These are phyloP conservation scores for Ochlodes sylvanus DNA, from an alignment of 2,888 invertebrate species.

Conservation along the genomic window DNA sequence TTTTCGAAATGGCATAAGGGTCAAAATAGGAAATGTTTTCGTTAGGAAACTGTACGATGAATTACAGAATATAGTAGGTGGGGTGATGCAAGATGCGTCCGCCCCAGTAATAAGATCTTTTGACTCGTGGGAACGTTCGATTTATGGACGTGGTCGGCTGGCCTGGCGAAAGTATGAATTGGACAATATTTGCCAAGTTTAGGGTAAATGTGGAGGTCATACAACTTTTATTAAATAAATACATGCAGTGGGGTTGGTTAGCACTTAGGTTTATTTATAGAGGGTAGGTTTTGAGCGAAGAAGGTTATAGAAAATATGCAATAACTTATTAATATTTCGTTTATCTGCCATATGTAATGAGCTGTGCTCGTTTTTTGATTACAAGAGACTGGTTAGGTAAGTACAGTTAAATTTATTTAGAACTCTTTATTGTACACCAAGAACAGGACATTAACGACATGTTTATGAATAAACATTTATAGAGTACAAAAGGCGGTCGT, in stretches of 20 bases:
- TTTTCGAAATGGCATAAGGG: constrained; percentile 44
- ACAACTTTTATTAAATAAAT: constrained; percentile 14
- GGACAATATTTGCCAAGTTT: constrained; percentile 39
- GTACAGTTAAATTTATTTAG: too few species aligned
- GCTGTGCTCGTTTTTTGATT: too few species aligned
- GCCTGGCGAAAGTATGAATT: constrained; percentile 28
- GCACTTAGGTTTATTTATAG: neutral
- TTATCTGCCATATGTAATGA: too few species aligned
- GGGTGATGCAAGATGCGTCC: constrained; percentile 60
- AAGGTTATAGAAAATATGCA: too few species aligned
- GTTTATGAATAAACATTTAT: too few species aligned
- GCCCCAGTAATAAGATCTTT: constrained; percentile 75
- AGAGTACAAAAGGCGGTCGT: too few species aligned
- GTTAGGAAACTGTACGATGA: constrained; percentile 9
- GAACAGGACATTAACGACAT: too few species aligned
- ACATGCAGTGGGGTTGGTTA: neutral
- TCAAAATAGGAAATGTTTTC: constrained; percentile 42
- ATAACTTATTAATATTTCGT: too few species aligned
- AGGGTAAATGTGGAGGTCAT: constrained; percentile 16
- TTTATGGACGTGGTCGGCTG: constrained; percentile 41
- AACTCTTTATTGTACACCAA: too few species aligned
- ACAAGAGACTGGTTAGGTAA: too few species aligned
- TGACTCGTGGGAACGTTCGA: constrained; percentile 69
- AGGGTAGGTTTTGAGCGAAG: too few species aligned
- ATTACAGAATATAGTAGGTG: constrained; percentile 51